Conservation (phyloP, 2,888 invertebrate species). For the Cryptophagus acutangulus region DNA sequence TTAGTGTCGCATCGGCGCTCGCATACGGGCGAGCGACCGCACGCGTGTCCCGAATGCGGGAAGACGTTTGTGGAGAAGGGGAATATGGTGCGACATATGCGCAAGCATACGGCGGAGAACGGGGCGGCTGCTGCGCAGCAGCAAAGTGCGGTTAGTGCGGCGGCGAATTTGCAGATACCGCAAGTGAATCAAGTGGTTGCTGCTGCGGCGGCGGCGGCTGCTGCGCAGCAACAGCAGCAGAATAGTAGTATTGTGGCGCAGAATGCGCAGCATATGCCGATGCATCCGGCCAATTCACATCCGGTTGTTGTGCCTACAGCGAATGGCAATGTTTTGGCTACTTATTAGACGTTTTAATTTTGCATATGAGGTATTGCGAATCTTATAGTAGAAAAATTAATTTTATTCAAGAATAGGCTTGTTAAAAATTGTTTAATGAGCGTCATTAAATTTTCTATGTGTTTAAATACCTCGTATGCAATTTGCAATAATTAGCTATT, state of each 20-base stretch:
- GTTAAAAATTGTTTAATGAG: too few relatives aligned
- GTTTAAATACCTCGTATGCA: too few relatives aligned
- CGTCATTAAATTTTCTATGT: too few relatives aligned
- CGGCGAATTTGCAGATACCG: conserved; percentile 42
- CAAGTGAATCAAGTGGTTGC: conserved; percentile 42
- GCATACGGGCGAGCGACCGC: conserved; percentile 62
- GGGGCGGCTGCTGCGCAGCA: conserved; percentile 11
- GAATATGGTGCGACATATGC: conserved; percentile 68
- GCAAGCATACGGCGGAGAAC: conserved; percentile 55
- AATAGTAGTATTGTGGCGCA: conserved; percentile 35
- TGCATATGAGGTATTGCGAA: too few relatives aligned
- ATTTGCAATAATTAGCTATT: too few relatives aligned
- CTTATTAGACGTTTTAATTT: conserved; percentile 41
- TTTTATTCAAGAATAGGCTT: too few relatives aligned
- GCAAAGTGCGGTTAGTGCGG: conserved; percentile 25
- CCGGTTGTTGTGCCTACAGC: conserved; percentile 55
- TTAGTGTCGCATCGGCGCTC: conserved; percentile 76
- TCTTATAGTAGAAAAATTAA: too few relatives aligned
- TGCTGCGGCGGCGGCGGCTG: conserved; percentile 36
- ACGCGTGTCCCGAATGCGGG: conserved; percentile 67
- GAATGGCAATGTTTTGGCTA: conserved; percentile 51
- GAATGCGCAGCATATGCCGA: conserved; percentile 35
- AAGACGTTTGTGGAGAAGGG: conserved; percentile 78
- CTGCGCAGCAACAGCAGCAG: conserved; percentile 23
- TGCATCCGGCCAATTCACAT: conserved; percentile 46